These are phyloP conservation scores for Anniella stebbinsi DNA, from an alignment of 2,797 vertebrate species.

Conservation along the genomic window DNA sequence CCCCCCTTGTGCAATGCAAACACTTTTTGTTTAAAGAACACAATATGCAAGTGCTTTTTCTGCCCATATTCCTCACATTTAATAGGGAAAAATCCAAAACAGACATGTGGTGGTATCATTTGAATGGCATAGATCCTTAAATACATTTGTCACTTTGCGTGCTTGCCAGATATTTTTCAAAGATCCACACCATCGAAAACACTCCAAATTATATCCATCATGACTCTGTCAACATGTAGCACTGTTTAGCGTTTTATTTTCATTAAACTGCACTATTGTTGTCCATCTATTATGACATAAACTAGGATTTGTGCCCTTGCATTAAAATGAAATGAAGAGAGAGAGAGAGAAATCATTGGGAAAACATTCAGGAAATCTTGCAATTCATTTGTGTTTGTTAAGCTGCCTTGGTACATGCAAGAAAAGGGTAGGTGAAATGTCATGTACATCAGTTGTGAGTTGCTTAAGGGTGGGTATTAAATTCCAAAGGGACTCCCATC, in stretches of 20 bases:
- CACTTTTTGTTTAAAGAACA: constrained; percentile 71
- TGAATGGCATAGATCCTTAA: constrained; percentile 77
- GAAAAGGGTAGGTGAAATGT: constrained; percentile 33
- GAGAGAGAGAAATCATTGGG: constrained; percentile 46
- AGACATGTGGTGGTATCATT: constrained; percentile 75
- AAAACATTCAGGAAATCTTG: constrained; percentile 36
- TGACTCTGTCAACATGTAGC: constrained; percentile 74
- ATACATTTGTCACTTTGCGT: constrained; percentile 75
- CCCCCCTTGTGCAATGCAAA: constrained; percentile 46
- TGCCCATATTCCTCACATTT: constrained; percentile 72
- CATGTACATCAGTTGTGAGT: background rate
- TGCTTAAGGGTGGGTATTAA: background rate
- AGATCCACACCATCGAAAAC: constrained; percentile 73
- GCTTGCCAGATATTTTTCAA: constrained; percentile 75
- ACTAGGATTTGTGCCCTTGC: constrained; percentile 66
- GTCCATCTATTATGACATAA: constrained; percentile 72
- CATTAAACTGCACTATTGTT: constrained; percentile 70
- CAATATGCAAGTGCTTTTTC: constrained; percentile 64
- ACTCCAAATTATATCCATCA: constrained; percentile 71
- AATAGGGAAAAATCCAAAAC: constrained; percentile 75
- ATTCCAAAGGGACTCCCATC: background rate
- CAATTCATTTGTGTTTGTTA: constrained; percentile 24
- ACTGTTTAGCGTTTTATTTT: constrained; percentile 75
- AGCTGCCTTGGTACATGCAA: constrained; percentile 7
- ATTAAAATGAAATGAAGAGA: constrained; percentile 54